A percentile compares a stretch with the other conserved stretches of the same genome.
Evolutionary conservation across 2,888 invertebrate genomes (phyloP).

Genomic region (Nycteola revayana): DNA sequence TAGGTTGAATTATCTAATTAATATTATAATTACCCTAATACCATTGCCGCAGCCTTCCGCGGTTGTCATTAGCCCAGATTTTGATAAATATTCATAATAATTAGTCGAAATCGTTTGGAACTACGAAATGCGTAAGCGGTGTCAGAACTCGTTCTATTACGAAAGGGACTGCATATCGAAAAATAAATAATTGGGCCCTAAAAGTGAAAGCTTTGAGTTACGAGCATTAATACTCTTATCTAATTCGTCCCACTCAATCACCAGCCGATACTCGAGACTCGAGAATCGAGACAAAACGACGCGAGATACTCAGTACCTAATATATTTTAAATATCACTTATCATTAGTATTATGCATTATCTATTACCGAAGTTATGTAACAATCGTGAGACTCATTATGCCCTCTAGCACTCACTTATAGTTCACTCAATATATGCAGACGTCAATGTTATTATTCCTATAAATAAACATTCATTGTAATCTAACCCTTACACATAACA

Average conservation of each 20-base stretch:
- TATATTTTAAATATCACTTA: constrained; percentile 73
- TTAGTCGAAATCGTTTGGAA: constrained; percentile 1
- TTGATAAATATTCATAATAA: too few relatives aligned
- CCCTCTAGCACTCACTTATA: constrained; percentile 57
- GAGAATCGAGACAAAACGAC: constrained; percentile 47
- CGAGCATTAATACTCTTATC: constrained; percentile 61
- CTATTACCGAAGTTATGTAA: constrained; percentile 70
- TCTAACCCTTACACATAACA: constrained; percentile 15
- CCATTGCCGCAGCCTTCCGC: too few relatives aligned
- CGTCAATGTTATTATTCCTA: constrained; percentile 23
- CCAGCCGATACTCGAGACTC: too few relatives aligned
- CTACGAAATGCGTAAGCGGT: too few relatives aligned
- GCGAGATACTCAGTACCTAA: constrained; percentile 57
- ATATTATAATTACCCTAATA: too few relatives aligned
- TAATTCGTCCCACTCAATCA: constrained; percentile 74
- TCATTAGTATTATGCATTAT: constrained; percentile 76
- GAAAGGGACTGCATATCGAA: constrained; percentile 30
- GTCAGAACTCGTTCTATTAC: constrained; percentile 18
- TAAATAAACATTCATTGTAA: constrained; percentile 13
- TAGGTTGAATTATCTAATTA: too few relatives aligned
- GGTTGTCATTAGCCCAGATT: too few relatives aligned
- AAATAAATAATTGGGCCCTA: constrained; percentile 49
- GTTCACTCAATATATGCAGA: constrained; percentile 28
- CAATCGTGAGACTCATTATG: constrained; percentile 55
- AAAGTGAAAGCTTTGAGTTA: constrained; percentile 66